Percentiles rank a stretch among this genome's conserved stretches.
These are phyloP conservation scores for Basileuterus tristriatus DNA, from an alignment of 2,797 vertebrate species.

Conservation along the genomic window DNA sequence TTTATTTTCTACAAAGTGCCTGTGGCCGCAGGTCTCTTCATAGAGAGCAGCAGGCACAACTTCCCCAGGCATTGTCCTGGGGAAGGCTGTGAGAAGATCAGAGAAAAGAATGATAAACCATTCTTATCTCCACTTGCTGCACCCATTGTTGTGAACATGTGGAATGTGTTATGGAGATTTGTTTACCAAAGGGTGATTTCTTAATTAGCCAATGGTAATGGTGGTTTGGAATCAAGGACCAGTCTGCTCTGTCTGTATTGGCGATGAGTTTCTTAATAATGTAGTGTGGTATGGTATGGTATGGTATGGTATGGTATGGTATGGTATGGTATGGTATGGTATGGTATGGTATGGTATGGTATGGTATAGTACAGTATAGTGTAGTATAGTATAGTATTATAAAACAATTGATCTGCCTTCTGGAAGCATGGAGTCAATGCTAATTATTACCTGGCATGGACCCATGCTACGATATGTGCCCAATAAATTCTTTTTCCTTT, in stretches of 20 bases:
- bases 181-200: not conserved
- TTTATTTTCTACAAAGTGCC: constrained; percentile 21
- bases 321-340: too few relatives aligned
- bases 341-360: too few relatives aligned
- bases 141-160: not conserved
- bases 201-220: not conserved
- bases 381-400: too few relatives aligned
- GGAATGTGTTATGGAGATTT: not conserved
- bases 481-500: constrained; percentile 18
- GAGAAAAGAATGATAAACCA: not conserved
- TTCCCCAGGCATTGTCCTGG: not conserved
- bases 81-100: not conserved
- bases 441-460: not conserved
- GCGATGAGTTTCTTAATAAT: not conserved
- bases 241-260: too few relatives aligned
- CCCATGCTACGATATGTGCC: not conserved
- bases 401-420: not conserved
- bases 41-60: not conserved
- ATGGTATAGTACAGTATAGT: too few relatives aligned
- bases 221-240: not conserved
- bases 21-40: not conserved
- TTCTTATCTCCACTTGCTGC: not conserved
- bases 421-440: not conserved
- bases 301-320: too few relatives aligned
- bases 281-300: too few relatives aligned